Conservation (phyloP, 92 coral and sea anemone species). For the Pocillopora grandis region DNA sequence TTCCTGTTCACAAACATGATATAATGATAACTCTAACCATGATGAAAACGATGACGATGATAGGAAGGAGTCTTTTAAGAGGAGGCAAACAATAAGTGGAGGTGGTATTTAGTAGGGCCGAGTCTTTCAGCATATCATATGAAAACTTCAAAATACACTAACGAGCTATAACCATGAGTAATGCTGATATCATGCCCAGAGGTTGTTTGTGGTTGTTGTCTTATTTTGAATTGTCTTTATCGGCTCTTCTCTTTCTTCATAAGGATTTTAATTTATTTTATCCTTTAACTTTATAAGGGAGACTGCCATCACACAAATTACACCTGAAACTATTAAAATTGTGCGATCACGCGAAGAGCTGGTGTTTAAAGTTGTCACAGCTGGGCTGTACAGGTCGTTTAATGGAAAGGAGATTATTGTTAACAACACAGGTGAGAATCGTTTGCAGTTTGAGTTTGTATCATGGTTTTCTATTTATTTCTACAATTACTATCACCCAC, state of each 20-base stretch:
- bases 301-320: slow-evolving; percentile 17
- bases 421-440: slow-evolving; percentile 23
- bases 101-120: no score
- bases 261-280: not conserved
- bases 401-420: slow-evolving; percentile 19
- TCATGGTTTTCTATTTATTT: no score
- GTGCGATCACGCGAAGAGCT: slow-evolving; percentile 31
- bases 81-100: no score
- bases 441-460: not conserved
- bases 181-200: not conserved
- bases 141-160: no score
- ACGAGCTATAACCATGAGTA: no score
- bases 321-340: slow-evolving; percentile 15
- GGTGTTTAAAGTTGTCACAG: slow-evolving; percentile 4
- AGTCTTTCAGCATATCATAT: no score
- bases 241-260: not conserved
- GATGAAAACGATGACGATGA: no score
- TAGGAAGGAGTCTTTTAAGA: no score
- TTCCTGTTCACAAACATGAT: no score
- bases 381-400: slow-evolving; percentile 10
- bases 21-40: no score
- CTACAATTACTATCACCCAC: no score
- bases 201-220: not conserved
- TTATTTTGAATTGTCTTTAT: not conserved
- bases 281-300: slow-evolving; percentile 1